Conservation (phyloP, 2,888 invertebrate genomes). For the Stenichneumon culpator region DNA sequence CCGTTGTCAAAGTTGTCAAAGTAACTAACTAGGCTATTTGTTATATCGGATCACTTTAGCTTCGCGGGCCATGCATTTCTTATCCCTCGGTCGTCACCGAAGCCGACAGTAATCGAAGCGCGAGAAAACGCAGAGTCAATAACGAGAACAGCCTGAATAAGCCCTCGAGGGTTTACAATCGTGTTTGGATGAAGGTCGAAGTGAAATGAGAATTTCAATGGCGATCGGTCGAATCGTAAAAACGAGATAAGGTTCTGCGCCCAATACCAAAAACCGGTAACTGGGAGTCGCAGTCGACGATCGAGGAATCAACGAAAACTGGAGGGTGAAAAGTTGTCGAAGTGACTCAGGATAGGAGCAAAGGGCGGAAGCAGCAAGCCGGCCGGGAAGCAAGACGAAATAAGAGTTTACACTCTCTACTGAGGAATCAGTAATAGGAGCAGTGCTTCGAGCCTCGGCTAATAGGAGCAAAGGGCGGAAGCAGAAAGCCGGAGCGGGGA, state of each 20-base stretch:
- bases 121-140: constrained; percentile 9
- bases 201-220: constrained; percentile 60
- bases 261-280: constrained; percentile 38
- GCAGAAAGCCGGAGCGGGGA: constrained; percentile 19
- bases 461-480: constrained; percentile 19
- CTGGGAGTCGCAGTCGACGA: constrained; percentile 43
- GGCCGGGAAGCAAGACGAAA: constrained; percentile 10
- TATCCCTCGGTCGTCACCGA: neutral
- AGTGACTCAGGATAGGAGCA: constrained; percentile 52
- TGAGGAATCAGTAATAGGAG: constrained; percentile 21
- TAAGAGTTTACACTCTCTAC: constrained; percentile 54
- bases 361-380: constrained; percentile 26
- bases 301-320: constrained; percentile 31
- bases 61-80: neutral
- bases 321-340: constrained; percentile 55
- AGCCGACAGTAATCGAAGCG: neutral
- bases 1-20: too few relatives aligned
- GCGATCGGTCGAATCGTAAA: constrained; percentile 51
- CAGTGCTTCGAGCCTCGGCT: constrained; percentile 31
- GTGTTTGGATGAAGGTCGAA: constrained; percentile 50
- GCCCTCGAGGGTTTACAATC: constrained; percentile 35
- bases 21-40: too few relatives aligned
- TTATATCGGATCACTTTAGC: too few relatives aligned
- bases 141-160: constrained; percentile 15
- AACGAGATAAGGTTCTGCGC: constrained; percentile 37